Percentiles rank a stretch among this genome's conserved stretches.
phyloP scores from a whole-genome alignment of 1,140 invertebrate genomes.

The Potamilus streckersoni region DNA sequence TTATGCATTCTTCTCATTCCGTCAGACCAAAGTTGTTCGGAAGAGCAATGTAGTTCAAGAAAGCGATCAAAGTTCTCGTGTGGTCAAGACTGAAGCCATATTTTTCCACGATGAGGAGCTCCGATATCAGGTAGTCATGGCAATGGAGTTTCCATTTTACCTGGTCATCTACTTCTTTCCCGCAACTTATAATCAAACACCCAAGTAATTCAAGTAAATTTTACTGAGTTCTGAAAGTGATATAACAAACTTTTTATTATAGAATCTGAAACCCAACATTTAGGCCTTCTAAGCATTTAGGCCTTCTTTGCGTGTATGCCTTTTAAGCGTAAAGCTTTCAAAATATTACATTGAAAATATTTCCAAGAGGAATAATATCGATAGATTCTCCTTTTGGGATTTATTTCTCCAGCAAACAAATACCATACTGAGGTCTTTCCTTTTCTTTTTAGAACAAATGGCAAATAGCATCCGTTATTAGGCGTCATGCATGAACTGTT shows the following conservation, averaged over 20 bases:
- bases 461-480: too few relatives aligned
- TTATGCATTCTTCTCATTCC: slow-evolving; percentile 6
- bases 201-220: neutral
- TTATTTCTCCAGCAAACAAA: too few relatives aligned
- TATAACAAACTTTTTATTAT: neutral
- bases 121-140: slow-evolving; percentile 43
- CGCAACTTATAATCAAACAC: neutral
- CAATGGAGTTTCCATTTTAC: slow-evolving; percentile 17
- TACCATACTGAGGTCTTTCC: too few relatives aligned
- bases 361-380: too few relatives aligned
- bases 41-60: slow-evolving; percentile 5
- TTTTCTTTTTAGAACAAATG: too few relatives aligned
- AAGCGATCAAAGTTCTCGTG: slow-evolving; percentile 17
- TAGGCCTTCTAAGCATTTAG: neutral
- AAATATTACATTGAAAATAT: too few relatives aligned
- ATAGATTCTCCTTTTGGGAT: too few relatives aligned
- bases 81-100: slow-evolving; percentile 35
- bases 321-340: neutral
- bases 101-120: slow-evolving; percentile 38
- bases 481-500: too few relatives aligned
- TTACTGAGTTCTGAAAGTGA: slow-evolving; percentile 7
- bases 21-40: slow-evolving; percentile 10
- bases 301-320: neutral
- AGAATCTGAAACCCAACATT: neutral
- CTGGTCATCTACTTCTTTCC: slow-evolving; percentile 5